Conservation (phyloP, 2,797 vertebrate species). For the Morus bassanus region DNA sequence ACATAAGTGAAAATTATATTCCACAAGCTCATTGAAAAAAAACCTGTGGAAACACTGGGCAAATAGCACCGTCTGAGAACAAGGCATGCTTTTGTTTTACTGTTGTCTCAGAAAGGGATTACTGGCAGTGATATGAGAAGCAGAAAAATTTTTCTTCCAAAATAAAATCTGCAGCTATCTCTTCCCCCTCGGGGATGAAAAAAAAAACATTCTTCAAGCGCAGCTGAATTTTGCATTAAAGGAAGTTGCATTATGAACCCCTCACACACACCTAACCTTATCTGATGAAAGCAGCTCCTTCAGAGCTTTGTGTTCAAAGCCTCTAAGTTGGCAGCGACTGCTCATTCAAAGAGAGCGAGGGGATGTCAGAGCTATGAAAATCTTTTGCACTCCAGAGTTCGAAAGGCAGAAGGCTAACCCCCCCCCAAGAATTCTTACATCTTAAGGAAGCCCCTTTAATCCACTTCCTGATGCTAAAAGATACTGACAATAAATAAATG, state of each 20-base stretch:
- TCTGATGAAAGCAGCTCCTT: not conserved
- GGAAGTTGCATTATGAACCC: not conserved
- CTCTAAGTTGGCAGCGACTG: not conserved
- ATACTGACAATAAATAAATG: not conserved
- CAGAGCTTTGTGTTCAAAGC: not conserved
- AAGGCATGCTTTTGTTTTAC: slow-evolving; percentile 40
- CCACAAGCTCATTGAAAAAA: slow-evolving; percentile 18
- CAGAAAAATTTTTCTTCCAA: not conserved
- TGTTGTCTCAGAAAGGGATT: slow-evolving; percentile 16
- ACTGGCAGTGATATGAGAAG: not conserved
- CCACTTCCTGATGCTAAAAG: not conserved
- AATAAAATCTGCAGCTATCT: slow-evolving; percentile 7
- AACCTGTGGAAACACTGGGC: slow-evolving; percentile 14
- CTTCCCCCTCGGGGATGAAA: not conserved
- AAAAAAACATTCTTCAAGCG: not conserved
- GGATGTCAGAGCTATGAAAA: not conserved
- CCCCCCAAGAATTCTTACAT: not conserved
- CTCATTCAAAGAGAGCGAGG: not conserved
- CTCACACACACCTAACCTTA: not conserved
- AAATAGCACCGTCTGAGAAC: slow-evolving; percentile 12
- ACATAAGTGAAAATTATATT: slow-evolving; percentile 36
- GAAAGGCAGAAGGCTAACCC: not conserved
- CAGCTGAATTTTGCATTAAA: not conserved
- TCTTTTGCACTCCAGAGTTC: not conserved
- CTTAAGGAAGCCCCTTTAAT: not conserved